These are phyloP conservation scores for Seira ritae DNA, from an alignment of 2,888 invertebrate genomes.

Conservation along the genomic window DNA sequence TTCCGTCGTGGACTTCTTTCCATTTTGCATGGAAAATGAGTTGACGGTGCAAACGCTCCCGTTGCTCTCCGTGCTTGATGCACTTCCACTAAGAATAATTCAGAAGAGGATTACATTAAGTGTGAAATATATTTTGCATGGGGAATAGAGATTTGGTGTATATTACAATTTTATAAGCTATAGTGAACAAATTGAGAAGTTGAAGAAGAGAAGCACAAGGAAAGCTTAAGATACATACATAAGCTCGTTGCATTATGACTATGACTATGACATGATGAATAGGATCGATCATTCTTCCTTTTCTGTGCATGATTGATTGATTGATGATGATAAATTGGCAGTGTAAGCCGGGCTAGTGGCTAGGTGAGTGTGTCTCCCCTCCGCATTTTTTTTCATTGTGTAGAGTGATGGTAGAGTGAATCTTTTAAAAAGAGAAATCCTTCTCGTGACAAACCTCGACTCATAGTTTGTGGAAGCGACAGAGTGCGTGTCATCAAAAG, in stretches of 20 bases:
- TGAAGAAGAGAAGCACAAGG: slow-evolving; percentile 11
- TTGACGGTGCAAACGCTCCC: slow-evolving; percentile 69
- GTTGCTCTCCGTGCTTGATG: slow-evolving; percentile 63
- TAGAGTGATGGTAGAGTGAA: no score
- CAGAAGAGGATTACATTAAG: no score
- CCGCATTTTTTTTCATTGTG: no score
- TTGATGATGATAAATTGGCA: slow-evolving; percentile 59
- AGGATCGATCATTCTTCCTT: not conserved
- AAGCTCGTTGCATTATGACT: no score
- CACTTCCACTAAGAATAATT: slow-evolving; percentile 69
- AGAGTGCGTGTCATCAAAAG: slow-evolving; percentile 69
- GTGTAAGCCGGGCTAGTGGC: no score
- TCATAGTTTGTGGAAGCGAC: slow-evolving; percentile 71
- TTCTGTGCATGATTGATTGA: slow-evolving; percentile 49
- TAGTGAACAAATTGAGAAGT: no score
- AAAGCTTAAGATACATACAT: no score
- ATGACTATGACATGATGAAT: not conserved
- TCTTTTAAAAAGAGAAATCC: slow-evolving; percentile 23
- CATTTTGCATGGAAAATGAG: slow-evolving; percentile 52
- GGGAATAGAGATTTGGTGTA: no score
- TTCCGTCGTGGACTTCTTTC: slow-evolving; percentile 36
- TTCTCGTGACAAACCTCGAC: slow-evolving; percentile 70
- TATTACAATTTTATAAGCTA: no score
- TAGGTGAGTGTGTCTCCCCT: no score
- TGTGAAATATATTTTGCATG: no score